phyloP scores from a whole-genome alignment of 2,113 vertebrate genomes.

The Nothocercus nigrocapillus region DNA sequence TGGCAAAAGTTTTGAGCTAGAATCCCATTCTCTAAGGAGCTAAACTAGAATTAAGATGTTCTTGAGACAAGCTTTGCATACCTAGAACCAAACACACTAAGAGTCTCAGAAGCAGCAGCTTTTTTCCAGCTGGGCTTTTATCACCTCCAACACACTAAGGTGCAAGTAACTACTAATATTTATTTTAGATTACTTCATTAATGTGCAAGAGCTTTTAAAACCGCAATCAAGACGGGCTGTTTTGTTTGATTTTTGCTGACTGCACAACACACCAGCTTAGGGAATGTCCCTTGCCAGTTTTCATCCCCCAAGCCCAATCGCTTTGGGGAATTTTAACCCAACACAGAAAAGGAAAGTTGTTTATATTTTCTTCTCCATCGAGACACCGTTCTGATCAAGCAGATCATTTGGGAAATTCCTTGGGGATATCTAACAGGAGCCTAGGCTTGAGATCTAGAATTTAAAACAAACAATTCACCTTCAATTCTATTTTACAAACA shows the following conservation, averaged over 20 bases:
- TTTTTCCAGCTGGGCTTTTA: too few relatives aligned
- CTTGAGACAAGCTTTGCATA: neutral
- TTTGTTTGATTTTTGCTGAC: neutral
- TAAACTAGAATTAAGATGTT: accelerated
- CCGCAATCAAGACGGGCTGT: neutral
- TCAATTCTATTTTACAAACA: neutral
- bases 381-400: neutral
- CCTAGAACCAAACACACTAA: neutral
- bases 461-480: conserved; percentile 35
- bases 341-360: neutral
- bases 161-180: neutral
- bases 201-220: neutral
- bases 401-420: accelerated
- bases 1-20: neutral
- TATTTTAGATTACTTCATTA: neutral
- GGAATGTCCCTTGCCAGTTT: neutral
- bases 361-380: neutral
- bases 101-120: neutral
- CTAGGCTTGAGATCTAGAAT: neutral
- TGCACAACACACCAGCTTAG: neutral
- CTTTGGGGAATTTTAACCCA: neutral
- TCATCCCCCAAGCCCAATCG: neutral
- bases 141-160: neutral
- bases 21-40: neutral
- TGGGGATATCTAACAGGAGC: neutral